Evolutionary conservation across 2,113 vertebrate genomes (phyloP), one percentile per base, ranked within the genome.

Genomic region (Tragelaphus buxtoni): DNA sequence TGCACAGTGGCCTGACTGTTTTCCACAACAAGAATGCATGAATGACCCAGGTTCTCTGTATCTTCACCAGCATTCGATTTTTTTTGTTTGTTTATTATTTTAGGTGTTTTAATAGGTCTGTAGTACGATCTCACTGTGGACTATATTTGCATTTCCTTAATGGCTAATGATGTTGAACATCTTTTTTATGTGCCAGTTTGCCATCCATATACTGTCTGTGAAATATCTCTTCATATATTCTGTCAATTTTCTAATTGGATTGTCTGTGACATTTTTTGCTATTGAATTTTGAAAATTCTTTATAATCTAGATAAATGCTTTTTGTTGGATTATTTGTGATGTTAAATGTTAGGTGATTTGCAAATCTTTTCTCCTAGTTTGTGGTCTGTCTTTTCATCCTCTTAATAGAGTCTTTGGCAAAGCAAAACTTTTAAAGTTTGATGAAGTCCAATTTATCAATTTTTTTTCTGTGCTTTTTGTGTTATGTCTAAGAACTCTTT

Each of bases 401-500:
- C 45, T 58, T 84, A 81, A 24, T 2, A 49, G 30, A 32, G 55
- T 47, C 60, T 94, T 96, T 53, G 76, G 60, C 42, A 63, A 58
- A 63, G 30, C 14, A 51, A 51, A 72, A 61, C 1, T 26, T 82
- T 92, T 35, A 2, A 24, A 76, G 86, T 72, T 86, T 63, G 45
- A 83, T 51, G 17, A 77, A 83, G 47, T 84, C 22, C 18, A 17
- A 0, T 47, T 42, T 39, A 35, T 35, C 26, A 12, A 0, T 3
- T 84, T 79, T 77, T 77, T 92, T 95, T 49, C 74, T 39, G 42
- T 47, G n/a, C 16, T 77, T 65, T 86, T 83, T 32, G 3, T 42
- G 53, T 53, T 80, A 42, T 45, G 4, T 53, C 63, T 80, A 26
- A 88, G 79, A 82, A 47, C 47, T 81, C 26, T 69, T 72, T 84